Conservation (phyloP, 2,888 invertebrate species). For the Lumbricus terrestris region DNA sequence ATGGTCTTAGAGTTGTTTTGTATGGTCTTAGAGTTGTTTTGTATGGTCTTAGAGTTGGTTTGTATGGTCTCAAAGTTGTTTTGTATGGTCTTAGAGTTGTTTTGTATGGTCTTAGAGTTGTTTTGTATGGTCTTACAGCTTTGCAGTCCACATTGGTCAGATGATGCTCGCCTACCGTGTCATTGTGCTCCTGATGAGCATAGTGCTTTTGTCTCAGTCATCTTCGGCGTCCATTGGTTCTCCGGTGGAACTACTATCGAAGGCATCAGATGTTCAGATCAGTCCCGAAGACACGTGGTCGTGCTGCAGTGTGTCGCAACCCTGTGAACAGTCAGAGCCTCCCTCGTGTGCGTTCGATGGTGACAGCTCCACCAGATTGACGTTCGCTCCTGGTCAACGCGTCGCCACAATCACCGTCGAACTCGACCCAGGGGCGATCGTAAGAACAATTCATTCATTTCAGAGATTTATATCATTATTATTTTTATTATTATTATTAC, state of each 20-base stretch:
- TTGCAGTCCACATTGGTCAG: not conserved
- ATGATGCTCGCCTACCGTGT: not conserved
- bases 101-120: not conserved
- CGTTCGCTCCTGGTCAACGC: not conserved
- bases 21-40: no score
- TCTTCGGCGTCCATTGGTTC: not conserved
- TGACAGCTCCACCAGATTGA: not conserved
- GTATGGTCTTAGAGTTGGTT: no score
- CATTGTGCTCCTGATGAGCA: not conserved
- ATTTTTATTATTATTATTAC: no score
- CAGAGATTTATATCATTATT: no score
- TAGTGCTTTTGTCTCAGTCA: not conserved
- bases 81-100: no score
- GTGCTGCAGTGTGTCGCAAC: not conserved
- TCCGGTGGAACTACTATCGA: not conserved
- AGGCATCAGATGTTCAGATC: not conserved
- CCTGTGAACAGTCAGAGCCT: not conserved
- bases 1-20: no score
- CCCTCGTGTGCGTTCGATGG: not conserved
- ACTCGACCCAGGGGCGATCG: not conserved
- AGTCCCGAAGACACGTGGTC: not conserved
- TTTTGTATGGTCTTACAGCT: not conserved
- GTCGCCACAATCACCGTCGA: not conserved
- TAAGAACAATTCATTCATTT: not conserved
- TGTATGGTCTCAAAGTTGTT: no score